These are phyloP conservation scores for Acinonyx jubatus DNA, from an alignment of 2,113 vertebrate species.

Conservation along the genomic window DNA sequence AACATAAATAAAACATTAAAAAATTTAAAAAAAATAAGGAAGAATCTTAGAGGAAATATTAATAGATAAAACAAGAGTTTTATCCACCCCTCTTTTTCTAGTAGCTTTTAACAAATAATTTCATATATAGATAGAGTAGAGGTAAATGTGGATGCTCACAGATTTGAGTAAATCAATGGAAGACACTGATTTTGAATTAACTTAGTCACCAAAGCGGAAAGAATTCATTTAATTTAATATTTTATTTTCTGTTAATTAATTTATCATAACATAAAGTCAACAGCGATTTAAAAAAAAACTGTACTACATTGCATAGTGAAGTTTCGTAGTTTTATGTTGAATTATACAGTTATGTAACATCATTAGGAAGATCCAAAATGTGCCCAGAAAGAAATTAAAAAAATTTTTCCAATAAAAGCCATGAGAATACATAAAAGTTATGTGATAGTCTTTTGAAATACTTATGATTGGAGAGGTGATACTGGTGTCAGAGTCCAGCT, in stretches of 20 bases:
- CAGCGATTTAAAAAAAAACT: background rate
- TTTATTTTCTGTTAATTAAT: constrained; percentile 32
- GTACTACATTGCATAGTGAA: background rate
- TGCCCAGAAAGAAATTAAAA: constrained; percentile 35
- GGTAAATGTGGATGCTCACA: background rate
- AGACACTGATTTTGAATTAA: background rate
- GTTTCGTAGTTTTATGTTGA: constrained; percentile 45
- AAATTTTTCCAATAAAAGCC: constrained; percentile 11
- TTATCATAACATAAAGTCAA: background rate
- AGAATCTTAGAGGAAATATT: constrained; percentile 16
- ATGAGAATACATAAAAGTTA: constrained; percentile 27
- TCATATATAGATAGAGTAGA: background rate
- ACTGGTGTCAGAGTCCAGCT: background rate
- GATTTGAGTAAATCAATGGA: background rate
- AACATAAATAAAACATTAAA: too few species aligned
- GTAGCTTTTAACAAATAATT: background rate
- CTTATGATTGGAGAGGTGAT: background rate
- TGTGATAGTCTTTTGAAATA: constrained; percentile 15
- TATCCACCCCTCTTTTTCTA: background rate
- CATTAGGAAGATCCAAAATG: constrained; percentile 57
- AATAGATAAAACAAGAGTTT: background rate
- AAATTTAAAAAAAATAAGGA: background rate
- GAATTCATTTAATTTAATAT: constrained; percentile 42
- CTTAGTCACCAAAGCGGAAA: background rate
- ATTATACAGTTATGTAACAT: constrained; percentile 52